Percentiles rank a stretch among this genome's conserved stretches.
Conservation (phyloP, 2,113 vertebrate species). For the Trematomus loennbergii region DNA sequence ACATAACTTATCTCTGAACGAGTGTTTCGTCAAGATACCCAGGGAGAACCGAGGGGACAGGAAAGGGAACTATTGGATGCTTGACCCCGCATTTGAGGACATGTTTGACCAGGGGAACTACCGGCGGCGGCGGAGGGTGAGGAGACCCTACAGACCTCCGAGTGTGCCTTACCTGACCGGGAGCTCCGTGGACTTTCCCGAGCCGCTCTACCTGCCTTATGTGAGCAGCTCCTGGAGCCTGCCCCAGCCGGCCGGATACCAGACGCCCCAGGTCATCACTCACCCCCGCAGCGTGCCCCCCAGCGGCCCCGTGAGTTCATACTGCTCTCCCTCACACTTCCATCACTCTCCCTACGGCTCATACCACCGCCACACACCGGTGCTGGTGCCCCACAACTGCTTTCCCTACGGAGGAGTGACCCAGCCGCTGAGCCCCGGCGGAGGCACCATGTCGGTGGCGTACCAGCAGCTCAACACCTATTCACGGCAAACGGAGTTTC, state of each 20-base stretch:
- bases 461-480: constrained; percentile 68
- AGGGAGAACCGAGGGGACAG: constrained; percentile 59
- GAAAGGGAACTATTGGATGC: constrained; percentile 85
- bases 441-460: constrained; percentile 55
- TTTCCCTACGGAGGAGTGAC: constrained; percentile 68
- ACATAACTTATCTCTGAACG: constrained; percentile 89
- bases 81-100: constrained; percentile 85
- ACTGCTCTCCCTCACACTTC: constrained; percentile 56
- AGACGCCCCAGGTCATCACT: constrained; percentile 25
- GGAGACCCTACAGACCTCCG: constrained; percentile 58
- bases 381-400: constrained; percentile 71
- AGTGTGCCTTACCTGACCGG: constrained; percentile 56
- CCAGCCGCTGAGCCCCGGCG: constrained; percentile 74
- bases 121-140: constrained; percentile 78
- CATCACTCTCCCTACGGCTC: constrained; percentile 68
- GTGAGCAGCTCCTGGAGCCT: constrained; percentile 66
- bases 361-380: constrained; percentile 66
- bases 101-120: constrained; percentile 87
- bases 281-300: constrained; percentile 63
- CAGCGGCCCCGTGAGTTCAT: constrained; percentile 61
- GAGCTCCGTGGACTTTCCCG: constrained; percentile 56
- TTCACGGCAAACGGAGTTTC: constrained; percentile 52
- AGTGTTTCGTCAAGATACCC: constrained; percentile 87
- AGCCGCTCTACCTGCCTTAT: constrained; percentile 70
- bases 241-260: constrained; percentile 45